Base-by-base conservation (phyloP, 2,797 vertebrate genomes). In the Cirrhinus molitorella region DNA sequence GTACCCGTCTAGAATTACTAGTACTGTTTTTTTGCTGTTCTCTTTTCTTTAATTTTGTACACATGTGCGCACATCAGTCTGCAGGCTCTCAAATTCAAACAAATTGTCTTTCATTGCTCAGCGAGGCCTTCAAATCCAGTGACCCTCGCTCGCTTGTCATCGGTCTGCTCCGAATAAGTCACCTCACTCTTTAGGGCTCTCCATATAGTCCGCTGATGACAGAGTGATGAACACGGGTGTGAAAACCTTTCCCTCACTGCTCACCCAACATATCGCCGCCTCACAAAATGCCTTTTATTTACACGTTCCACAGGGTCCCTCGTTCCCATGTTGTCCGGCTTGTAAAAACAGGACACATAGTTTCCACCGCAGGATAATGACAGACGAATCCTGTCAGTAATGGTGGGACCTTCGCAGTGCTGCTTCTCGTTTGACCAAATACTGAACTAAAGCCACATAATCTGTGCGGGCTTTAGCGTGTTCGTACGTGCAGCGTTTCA, bases 311-410 rank as follows among this genome's bases (percentile, higher is more conserved):
- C 59, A 55, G 78, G 51, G 65, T 74, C 59, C n/a, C 81, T 83
- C 23, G n/a, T 86, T 87, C 73, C 76, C 86, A 81, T 82, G 67
- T 79, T 63, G 53, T 81, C 76, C 67, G 83, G 68, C 88, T 82
- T 89, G 87, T 91, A 75, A 89, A 91, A 93, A 89, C 89, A 91
- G 51, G 87, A 92, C 78, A 70, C 86, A 86, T 87, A 89, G 88
- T 92, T 92, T 91, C 87, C 88, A 87, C 83, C 40, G 63, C 61
- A 80, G 66, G 81, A 57, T 83, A 88, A 87, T 89, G 89, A 93
- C 89, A 91, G 90, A 94, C 76, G 47, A 76, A 80, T 87, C 71
- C 84, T 85, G 86, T 65, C 76, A n/a, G 34, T 77, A 85, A 83
- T 83, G 34, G 31, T 23, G 66, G 59, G 76, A 25, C 51, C 61